These are phyloP conservation scores for Cynaeus angustus DNA, from an alignment of 2,888 invertebrate genomes.

Conservation along the genomic window DNA sequence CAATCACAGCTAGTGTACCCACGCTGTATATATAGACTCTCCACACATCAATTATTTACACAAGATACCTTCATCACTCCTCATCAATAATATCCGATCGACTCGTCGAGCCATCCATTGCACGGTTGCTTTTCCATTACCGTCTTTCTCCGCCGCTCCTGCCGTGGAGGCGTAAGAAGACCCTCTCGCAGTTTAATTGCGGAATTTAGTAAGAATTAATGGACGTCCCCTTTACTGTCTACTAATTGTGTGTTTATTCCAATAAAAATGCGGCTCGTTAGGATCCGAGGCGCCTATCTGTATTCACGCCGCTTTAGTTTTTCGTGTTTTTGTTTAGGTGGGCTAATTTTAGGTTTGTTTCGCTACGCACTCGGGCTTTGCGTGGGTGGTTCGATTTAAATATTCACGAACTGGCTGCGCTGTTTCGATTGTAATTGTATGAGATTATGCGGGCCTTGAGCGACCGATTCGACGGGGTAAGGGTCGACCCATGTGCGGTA, in stretches of 20 bases:
- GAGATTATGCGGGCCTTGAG: conserved; percentile 33
- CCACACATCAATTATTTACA: conserved; percentile 38
- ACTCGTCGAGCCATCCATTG: conserved; percentile 20
- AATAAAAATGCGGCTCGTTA: conserved; percentile 45
- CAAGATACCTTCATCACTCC: conserved; percentile 28
- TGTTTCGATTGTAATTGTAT: conserved; percentile 37
- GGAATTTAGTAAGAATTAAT: conserved; percentile 37
- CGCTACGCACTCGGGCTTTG: conserved; percentile 27
- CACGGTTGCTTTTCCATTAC: conserved; percentile 32
- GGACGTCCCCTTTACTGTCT: conserved; percentile 36
- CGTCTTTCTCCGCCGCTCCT: background rate
- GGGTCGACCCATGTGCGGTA: conserved; percentile 7
- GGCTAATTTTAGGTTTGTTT: conserved; percentile 37
- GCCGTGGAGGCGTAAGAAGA: conserved; percentile 11
- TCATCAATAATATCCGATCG: conserved; percentile 35
- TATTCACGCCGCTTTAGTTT: conserved; percentile 29
- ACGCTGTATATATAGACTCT: conserved; percentile 28
- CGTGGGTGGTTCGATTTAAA: conserved; percentile 41
- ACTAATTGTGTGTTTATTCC: conserved; percentile 49
- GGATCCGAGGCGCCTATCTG: conserved; percentile 30
- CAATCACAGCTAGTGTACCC: conserved; percentile 16
- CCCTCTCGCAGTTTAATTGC: conserved; percentile 38
- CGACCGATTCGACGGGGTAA: conserved; percentile 19
- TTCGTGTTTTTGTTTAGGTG: conserved; percentile 26
- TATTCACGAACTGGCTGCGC: conserved; percentile 32